Base-by-base conservation (phyloP, 2,888 invertebrate species). In the Rosalia funebris region DNA sequence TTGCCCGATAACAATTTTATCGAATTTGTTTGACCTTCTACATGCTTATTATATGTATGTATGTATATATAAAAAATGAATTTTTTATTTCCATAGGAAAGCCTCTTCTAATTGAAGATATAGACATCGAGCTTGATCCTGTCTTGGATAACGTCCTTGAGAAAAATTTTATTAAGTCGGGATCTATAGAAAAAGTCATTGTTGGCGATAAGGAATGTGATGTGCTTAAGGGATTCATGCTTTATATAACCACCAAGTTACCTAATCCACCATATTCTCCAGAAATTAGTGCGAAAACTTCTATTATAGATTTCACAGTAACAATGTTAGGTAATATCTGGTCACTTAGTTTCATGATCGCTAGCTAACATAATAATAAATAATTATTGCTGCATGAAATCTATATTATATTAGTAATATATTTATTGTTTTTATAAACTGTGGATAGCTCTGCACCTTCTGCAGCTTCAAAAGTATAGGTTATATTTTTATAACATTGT, bases 161-260 rank as follows among this genome's bases (percentile, higher is more conserved):
- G 78, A 98, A 96, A 80, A 98, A 98, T 82, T 98, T 97, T 77
- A 96, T 98, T 53, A 97, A 97, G 82, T 96, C 96, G 4, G 98
- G 98, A 47, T 93, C 95, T 7, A 96, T 96, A 66, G 94, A 95
- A 77, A 98, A 98, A 82, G 95, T 95, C 0, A 88, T 95, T 36
- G 92, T 96, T 0, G 95, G 95, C 0, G 98, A 98, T 79, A 98
- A 98, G 76, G 98, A 98, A 82, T 96, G 95, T 76, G 98, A 98
- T 76, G 95, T 98, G 0, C 92, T 96, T 90, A 93, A 93, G 12
- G 96, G 95, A 0, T 98, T 98, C 77, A 92, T 92, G 90, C 83
- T 98, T 1, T 98, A 97, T 76, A 93, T 98, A 47, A 98, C 98
- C 1, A 98, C 98, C 0, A 98, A 98, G 81, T 82, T 98, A 54